Percentiles rank a stretch among this genome's conserved stretches.
These are phyloP conservation scores for Procambarus virginalis DNA, from an alignment of 1,140 invertebrate genomes.

Conservation along the genomic window DNA sequence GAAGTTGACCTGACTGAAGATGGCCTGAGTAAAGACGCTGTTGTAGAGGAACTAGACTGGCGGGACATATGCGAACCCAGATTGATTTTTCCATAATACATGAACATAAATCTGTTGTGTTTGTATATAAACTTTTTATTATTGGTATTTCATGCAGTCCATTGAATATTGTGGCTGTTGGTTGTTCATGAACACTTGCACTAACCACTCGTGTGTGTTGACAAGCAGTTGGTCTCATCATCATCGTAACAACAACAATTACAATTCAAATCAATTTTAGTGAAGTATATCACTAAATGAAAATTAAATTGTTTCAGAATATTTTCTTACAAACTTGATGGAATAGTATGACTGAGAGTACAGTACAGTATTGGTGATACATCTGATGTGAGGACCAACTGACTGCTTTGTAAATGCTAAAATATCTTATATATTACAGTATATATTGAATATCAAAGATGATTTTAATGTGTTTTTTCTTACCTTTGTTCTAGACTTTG, in stretches of 20 bases:
- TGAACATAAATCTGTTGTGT: neutral
- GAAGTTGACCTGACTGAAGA: conserved; percentile 1
- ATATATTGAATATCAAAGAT: neutral
- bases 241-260: neutral
- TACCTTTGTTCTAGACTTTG: too few species aligned
- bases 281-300: neutral
- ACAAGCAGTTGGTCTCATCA: neutral
- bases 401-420: neutral
- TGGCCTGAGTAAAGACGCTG: neutral
- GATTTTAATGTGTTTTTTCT: neutral
- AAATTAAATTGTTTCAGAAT: neutral
- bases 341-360: neutral
- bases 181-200: neutral
- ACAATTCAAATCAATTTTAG: neutral
- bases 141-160: neutral
- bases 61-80: neutral
- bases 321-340: neutral
- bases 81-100: neutral
- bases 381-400: neutral
- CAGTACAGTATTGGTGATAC: neutral
- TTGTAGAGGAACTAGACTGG: neutral
- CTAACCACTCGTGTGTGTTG: neutral
- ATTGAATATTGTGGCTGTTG: neutral
- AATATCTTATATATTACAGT: neutral
- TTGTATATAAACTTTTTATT: neutral